Percentiles rank a stretch among this genome's conserved stretches.
These are phyloP conservation scores for Boloria euphrosyne DNA, from an alignment of 2,888 invertebrate species.

Conservation along the genomic window DNA sequence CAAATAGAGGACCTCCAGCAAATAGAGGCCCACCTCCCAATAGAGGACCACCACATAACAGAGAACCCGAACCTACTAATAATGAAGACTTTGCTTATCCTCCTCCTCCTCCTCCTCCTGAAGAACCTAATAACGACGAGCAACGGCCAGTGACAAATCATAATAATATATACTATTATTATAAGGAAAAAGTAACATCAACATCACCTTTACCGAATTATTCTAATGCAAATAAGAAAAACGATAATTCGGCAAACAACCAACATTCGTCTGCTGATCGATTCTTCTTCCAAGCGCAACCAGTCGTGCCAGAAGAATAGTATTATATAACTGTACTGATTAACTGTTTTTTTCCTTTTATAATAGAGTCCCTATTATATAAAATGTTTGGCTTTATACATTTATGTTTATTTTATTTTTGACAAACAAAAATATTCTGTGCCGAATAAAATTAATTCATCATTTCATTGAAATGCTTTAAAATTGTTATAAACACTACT, in stretches of 20 bases:
- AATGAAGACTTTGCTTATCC: not conserved
- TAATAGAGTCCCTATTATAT: not conserved
- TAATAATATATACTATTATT: not conserved
- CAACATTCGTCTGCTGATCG: not conserved
- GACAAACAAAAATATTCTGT: too few relatives aligned
- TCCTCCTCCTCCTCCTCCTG: not conserved
- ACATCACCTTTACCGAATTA: not conserved
- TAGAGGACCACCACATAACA: not conserved
- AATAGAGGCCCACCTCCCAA: not conserved
- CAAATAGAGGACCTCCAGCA: not conserved
- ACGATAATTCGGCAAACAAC: not conserved
- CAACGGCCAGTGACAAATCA: not conserved
- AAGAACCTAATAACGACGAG: not conserved
- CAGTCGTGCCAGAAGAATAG: slow-evolving; percentile 23
- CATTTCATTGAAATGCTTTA: too few relatives aligned
- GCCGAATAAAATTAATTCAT: too few relatives aligned
- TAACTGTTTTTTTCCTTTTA: not conserved
- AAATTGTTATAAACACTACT: too few relatives aligned
- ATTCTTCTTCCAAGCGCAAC: slow-evolving; percentile 18
- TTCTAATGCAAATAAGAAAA: not conserved
- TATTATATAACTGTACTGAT: not conserved
- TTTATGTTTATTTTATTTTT: too few relatives aligned
- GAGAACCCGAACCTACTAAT: not conserved
- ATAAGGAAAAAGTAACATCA: not conserved
- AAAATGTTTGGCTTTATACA: too few relatives aligned